Conservation (phyloP, 2,888 invertebrate genomes). For the Hirtodrosophila trivittata region DNA sequence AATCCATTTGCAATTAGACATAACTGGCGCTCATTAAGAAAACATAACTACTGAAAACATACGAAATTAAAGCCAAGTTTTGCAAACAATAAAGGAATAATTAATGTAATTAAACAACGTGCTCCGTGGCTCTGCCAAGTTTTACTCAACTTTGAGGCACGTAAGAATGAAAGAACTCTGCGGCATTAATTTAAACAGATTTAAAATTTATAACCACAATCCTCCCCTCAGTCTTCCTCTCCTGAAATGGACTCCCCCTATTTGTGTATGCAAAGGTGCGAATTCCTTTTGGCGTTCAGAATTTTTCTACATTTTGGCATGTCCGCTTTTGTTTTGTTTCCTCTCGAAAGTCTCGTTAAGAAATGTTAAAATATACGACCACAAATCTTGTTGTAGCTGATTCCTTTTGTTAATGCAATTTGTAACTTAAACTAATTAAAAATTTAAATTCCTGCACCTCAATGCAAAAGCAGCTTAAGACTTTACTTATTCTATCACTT, state of each 20-base stretch:
- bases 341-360: constrained; percentile 65
- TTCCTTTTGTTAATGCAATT: constrained; percentile 61
- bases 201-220: constrained; percentile 83
- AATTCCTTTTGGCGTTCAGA: constrained; percentile 56
- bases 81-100: constrained; percentile 80
- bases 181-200: constrained; percentile 82
- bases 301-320: constrained; percentile 41
- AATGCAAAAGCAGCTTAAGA: not conserved
- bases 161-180: constrained; percentile 64
- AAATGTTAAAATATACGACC: constrained; percentile 76
- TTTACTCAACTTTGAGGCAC: constrained; percentile 52
- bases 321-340: constrained; percentile 32
- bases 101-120: constrained; percentile 82
- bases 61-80: no score
- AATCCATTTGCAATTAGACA: no score
- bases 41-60: constrained; percentile 2
- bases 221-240: constrained; percentile 1
- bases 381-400: constrained; percentile 70
- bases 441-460: constrained; percentile 62
- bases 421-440: constrained; percentile 82
- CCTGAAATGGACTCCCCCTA: constrained; percentile 23
- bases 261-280: constrained; percentile 77
- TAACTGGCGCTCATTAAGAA: no score
- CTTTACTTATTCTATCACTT: no score
- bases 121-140: constrained; percentile 48